Evolutionary conservation across 37 sponge, comb jelly and placozoan species (phyloP), one percentile per base, ranked within the genome.

Genomic region (Ianthella basta): DNA sequence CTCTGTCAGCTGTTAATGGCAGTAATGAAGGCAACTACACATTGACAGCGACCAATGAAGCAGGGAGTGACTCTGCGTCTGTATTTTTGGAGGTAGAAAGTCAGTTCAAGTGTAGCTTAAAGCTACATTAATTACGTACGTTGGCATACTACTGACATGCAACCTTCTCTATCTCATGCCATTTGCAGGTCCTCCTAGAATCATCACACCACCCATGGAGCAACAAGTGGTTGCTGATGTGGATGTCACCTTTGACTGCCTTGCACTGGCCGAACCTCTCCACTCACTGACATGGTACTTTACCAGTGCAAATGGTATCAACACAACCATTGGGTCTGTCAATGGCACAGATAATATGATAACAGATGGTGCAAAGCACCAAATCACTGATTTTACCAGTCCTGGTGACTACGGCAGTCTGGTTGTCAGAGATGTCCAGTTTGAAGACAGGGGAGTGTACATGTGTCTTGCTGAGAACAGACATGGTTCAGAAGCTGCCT

Each of bases 361-460:
- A 19, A 63, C 34, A 20, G 60, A 57, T 12, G 85, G 37, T 30
- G 37, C 16, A 8, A 85, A 85, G 63, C 85, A 90, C 33, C 37
- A 15, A 15, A 60, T 83, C 36, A 34, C 41, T 20, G 5, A 10
- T 5, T 90, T 85, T 85, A 44, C 50, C 3, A 8, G 6, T 8
- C 50, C 6, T 44, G 50, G 6, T 44, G 50, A 44, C 50, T 44
- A 44, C 50, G 90, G 90, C 14, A 36, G 69, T 13, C 70, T 91
- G 70, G 61, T 84, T 23, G 82, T 91, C n/a, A 37, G 14, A 6
- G 30, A 87, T 84, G 84, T 87, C 5, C 59, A 39, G 30, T 91
- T 70, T 84, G 68, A 78, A 24, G 91, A 91, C 40, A 55, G 91
- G 30, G 91, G 91, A 59, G 55, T 34, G 30, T 91, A 91, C 79